Evolutionary conservation across 1,140 invertebrate genomes (phyloP), one percentile per base, ranked within the genome.

Genomic region (Papilio polyxenes): DNA sequence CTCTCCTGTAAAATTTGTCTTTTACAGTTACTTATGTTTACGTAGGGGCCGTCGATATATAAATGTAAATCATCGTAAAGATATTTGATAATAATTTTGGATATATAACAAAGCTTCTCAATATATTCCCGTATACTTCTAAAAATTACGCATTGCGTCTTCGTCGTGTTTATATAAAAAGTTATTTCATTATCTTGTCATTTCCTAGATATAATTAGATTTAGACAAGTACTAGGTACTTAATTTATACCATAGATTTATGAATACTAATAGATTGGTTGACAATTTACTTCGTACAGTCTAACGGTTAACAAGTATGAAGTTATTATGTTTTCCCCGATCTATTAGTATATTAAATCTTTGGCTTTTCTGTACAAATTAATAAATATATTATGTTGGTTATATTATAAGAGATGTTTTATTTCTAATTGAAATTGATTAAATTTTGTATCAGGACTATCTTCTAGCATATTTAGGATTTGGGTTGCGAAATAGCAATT

Each of bases 381-480:
- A 89, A 88, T 88, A 87, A 92, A 92, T 90, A 93, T 91, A 91
- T 89, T 90, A 92, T 89, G 91, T 92, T 93, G 89, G 86, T 90
- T 91, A 91, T 86, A 82, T 44, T 84, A 59, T 65, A 51, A 48
- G 75, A 31, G 49, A 77, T 82, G 82, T 88, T 87, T 91, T 85
- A 86, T 85, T 89, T 86, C 20, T 81, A n/a, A 15, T 77, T 44
- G 40, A 44, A 1, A 44, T 6, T 44, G 40, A 44, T 44, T 44
- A 7, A 44, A 44, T 44, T 6, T 44, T 44, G 0, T 44, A 31
- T 31, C 23, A 31, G 0, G 23, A 31, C 23, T 31, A 31, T 31
- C 23, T 31, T 31, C 23, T 31, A 31, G 23, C 23, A 31, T 31
- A 31, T 44, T 44, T 44, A 7, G 40, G 4, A 44, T 44, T 44